Percentiles rank a stretch among this genome's conserved stretches.
Conservation (phyloP, 35 echinoderm and acorn worm species). For the Apostichopus parvimensis region DNA sequence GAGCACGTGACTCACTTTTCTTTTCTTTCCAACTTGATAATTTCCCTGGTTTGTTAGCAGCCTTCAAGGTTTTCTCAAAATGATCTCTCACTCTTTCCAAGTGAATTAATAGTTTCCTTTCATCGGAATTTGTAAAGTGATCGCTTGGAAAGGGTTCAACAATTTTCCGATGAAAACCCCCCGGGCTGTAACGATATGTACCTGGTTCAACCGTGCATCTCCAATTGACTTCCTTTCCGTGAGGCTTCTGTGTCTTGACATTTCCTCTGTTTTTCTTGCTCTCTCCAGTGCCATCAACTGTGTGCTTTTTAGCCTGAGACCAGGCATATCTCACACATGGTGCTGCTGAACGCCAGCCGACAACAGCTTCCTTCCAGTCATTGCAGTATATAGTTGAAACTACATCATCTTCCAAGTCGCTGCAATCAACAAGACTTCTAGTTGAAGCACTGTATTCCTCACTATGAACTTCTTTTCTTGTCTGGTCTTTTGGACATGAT, state of each 20-base stretch:
- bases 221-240: conserved; percentile 24
- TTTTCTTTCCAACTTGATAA: conserved; percentile 7
- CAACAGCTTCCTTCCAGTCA: conserved; percentile 57
- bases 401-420: conserved; percentile 47
- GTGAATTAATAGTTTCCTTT: conserved; percentile 23
- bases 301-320: conserved; percentile 19
- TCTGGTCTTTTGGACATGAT: neutral
- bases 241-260: conserved; percentile 12
- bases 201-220: conserved; percentile 51
- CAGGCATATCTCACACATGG: conserved; percentile 52
- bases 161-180: conserved; percentile 36
- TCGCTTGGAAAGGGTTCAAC: neutral
- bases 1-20: neutral
- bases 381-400: conserved; percentile 44
- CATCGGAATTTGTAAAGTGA: neutral
- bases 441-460: neutral
- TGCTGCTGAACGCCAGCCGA: conserved; percentile 37
- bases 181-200: conserved; percentile 57
- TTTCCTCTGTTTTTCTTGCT: conserved; percentile 35
- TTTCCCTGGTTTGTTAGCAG: conserved; percentile 38
- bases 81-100: conserved; percentile 65
- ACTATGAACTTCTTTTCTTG: neutral
- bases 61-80: conserved; percentile 58
- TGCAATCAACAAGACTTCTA: conserved; percentile 30
- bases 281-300: conserved; percentile 6